These are phyloP conservation scores for Epinotia nisella DNA, from an alignment of 2,888 invertebrate genomes.

Conservation along the genomic window DNA sequence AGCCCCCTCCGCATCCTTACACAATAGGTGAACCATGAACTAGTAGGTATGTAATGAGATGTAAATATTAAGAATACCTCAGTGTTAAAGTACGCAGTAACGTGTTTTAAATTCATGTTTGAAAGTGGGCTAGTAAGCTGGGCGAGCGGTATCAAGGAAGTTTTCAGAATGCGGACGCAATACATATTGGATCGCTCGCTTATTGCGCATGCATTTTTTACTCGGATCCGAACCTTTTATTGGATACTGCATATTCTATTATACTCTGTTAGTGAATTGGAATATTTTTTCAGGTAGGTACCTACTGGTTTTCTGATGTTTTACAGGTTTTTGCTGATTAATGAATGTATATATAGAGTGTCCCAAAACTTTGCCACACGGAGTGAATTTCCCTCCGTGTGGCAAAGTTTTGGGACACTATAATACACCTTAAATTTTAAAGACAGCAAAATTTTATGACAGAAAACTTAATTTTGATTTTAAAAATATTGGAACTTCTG, in stretches of 20 bases:
- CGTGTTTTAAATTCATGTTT: background rate
- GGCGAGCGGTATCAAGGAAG: conserved; percentile 19
- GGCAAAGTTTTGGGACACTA: too few species aligned
- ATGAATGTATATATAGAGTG: too few species aligned
- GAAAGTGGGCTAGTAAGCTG: conserved; percentile 17
- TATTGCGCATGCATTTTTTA: conserved; percentile 45
- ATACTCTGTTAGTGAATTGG: conserved; percentile 18
- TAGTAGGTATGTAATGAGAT: background rate
- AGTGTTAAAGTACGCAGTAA: background rate
- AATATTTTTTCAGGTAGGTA: background rate
- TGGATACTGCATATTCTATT: conserved; percentile 41
- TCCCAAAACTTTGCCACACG: too few species aligned
- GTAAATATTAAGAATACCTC: background rate
- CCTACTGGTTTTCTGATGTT: background rate
- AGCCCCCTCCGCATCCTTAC: background rate
- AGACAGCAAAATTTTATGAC: too few species aligned
- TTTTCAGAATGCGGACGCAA: conserved; percentile 30
- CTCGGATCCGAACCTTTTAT: conserved; percentile 30
- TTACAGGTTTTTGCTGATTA: background rate
- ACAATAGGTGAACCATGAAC: background rate
- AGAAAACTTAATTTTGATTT: too few species aligned
- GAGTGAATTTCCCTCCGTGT: too few species aligned
- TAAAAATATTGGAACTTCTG: too few species aligned
- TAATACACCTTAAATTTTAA: too few species aligned
- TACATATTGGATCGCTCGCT: conserved; percentile 39